Evolutionary conservation across 2,113 vertebrate genomes (phyloP).

Genomic region (Phrynosoma platyrhinos): DNA sequence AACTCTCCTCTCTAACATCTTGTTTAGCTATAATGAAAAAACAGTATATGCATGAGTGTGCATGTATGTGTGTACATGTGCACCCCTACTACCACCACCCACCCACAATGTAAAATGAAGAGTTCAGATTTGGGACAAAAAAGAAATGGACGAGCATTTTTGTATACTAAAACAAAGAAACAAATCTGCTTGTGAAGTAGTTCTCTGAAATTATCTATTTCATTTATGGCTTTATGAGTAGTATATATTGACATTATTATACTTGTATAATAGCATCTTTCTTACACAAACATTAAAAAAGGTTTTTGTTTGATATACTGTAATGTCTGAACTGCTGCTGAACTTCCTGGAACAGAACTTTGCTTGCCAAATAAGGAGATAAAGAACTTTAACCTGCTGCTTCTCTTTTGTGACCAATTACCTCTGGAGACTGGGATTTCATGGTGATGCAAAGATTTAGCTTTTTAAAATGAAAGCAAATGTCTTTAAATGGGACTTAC

Average conservation of each 20-base stretch:
- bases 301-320: conserved; percentile 16
- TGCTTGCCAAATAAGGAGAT: conserved; percentile 21
- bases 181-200: not conserved
- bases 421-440: conserved; percentile 22
- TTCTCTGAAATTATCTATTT: not conserved
- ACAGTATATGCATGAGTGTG: not conserved
- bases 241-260: conserved; percentile 61
- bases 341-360: conserved; percentile 54
- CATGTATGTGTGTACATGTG: too few species aligned
- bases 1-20: not conserved
- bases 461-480: conserved; percentile 38
- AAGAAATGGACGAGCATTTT: not conserved
- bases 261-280: conserved; percentile 56
- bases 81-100: not conserved
- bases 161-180: not conserved
- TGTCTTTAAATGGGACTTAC: not conserved
- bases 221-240: conserved; percentile 57
- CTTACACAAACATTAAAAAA: conserved; percentile 42
- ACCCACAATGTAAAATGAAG: not conserved
- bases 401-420: conserved; percentile 39
- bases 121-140: not conserved
- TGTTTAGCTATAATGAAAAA: not conserved
- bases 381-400: conserved; percentile 11
- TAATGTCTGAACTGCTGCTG: conserved; percentile 38
- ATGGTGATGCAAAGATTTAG: conserved; percentile 2